Evolutionary conservation across 1,140 invertebrate genomes (phyloP).

Genomic region (Zaprionus gabonicus): DNA sequence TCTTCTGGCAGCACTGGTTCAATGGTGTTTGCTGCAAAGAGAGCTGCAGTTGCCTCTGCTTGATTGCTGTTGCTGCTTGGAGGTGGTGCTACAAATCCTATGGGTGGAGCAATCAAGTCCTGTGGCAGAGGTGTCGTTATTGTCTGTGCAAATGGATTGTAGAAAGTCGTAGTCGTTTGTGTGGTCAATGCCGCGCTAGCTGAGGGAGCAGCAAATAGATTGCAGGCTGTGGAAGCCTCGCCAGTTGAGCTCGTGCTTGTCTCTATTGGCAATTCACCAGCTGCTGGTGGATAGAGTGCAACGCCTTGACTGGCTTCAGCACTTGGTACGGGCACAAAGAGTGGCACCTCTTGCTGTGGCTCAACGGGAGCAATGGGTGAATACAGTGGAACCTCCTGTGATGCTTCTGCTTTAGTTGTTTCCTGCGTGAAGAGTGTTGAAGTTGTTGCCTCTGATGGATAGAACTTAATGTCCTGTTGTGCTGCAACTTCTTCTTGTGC

Average conservation of each 20-base stretch:
- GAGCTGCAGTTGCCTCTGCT: background rate
- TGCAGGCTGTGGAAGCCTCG: background rate
- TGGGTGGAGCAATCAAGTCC: slow-evolving; percentile 53
- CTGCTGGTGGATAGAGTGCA: slow-evolving; percentile 40
- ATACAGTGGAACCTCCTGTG: slow-evolving; percentile 3
- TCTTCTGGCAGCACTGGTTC: slow-evolving; percentile 25
- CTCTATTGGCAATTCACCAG: background rate
- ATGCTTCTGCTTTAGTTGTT: background rate
- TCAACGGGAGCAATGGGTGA: slow-evolving; percentile 1
- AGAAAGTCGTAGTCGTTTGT: slow-evolving; percentile 60
- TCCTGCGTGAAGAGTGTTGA: background rate
- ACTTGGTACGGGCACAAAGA: slow-evolving; percentile 62
- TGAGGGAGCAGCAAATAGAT: slow-evolving; percentile 36
- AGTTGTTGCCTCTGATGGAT: slow-evolving; percentile 19
- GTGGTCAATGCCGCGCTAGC: slow-evolving; percentile 23
- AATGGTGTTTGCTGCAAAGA: slow-evolving; percentile 40
- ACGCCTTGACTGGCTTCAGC: slow-evolving; percentile 10
- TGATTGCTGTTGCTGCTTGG: slow-evolving; percentile 1
- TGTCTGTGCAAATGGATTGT: slow-evolving; percentile 67
- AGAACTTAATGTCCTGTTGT: slow-evolving; percentile 10
- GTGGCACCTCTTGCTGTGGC: slow-evolving; percentile 8
- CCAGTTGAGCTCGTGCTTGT: background rate
- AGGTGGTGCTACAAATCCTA: slow-evolving; percentile 55
- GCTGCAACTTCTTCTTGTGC: background rate
- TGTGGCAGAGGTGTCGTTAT: slow-evolving; percentile 51